phyloP scores from a whole-genome alignment of 2,888 invertebrate species.

The Agrotis exclamationis region DNA sequence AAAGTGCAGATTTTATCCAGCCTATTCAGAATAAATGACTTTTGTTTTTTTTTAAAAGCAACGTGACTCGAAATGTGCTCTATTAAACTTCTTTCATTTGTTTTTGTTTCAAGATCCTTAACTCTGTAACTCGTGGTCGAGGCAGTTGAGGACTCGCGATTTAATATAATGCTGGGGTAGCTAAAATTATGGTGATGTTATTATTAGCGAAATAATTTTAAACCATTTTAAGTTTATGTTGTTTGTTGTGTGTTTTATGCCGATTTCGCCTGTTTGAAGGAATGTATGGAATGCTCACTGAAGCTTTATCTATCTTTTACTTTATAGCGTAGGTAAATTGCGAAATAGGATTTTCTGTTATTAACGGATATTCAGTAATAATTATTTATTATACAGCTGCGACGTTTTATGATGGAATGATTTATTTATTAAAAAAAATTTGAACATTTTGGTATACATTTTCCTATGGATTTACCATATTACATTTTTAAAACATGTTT shows the following conservation, averaged over 20 bases:
- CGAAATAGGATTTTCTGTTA: not conserved
- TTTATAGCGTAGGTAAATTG: not conserved
- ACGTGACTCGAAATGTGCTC: too few species aligned
- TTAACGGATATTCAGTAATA: not conserved
- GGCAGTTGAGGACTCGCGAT: slow-evolving; percentile 5
- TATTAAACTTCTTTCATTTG: not conserved
- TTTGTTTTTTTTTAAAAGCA: too few species aligned
- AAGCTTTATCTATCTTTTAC: not conserved
- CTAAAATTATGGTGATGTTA: slow-evolving; percentile 32
- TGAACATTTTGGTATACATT: not conserved
- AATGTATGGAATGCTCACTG: slow-evolving; percentile 11
- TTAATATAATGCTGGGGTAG: slow-evolving; percentile 39
- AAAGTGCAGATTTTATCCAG: too few species aligned
- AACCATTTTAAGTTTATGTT: slow-evolving; percentile 11
- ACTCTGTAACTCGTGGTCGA: not conserved
- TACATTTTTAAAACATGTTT: slow-evolving; percentile 8
- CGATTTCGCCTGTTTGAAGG: not conserved
- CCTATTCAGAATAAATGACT: too few species aligned
- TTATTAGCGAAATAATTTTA: slow-evolving; percentile 26
- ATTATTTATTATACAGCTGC: too few species aligned
- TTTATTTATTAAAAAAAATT: not conserved
- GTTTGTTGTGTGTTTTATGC: not conserved
- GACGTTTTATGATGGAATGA: not conserved
- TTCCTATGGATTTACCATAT: too few species aligned
- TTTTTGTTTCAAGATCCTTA: not conserved